These are phyloP conservation scores for Cacajao melanocephalus DNA, from an alignment of 2,797 vertebrate species.

Conservation along the genomic window DNA sequence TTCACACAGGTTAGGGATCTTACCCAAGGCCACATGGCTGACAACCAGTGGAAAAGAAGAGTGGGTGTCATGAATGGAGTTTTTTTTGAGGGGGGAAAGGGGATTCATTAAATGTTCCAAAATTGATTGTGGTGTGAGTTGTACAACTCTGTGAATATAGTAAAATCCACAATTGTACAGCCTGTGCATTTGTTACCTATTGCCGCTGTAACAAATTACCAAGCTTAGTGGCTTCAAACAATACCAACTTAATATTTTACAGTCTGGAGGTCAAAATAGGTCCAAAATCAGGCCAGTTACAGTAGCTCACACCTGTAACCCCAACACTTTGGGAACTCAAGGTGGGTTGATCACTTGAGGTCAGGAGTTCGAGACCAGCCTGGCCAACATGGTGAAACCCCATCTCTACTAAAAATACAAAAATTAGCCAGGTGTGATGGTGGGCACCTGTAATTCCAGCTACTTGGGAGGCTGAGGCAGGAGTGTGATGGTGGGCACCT, in stretches of 20 bases:
- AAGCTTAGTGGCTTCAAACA: neutral
- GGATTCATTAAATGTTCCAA: neutral
- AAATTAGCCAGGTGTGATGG: too few species aligned
- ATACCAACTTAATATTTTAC: neutral
- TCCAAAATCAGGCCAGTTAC: too few species aligned
- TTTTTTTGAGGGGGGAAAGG: neutral
- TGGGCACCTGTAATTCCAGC: too few species aligned
- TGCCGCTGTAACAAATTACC: neutral
- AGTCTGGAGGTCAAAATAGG: neutral
- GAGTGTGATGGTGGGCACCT: too few species aligned
- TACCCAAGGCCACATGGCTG: neutral
- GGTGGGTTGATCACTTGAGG: too few species aligned
- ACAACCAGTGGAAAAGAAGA: neutral
- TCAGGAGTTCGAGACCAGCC: too few species aligned
- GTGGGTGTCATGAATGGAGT: neutral
- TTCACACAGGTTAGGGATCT: neutral
- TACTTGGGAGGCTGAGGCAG: too few species aligned
- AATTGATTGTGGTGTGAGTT: neutral
- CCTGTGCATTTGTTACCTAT: neutral
- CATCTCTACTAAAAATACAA: too few species aligned
- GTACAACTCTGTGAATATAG: neutral
- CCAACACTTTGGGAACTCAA: too few species aligned
- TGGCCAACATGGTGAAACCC: too few species aligned
- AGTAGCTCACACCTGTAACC: too few species aligned
- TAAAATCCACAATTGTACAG: neutral